Percentiles rank a stretch among this genome's conserved stretches.
phyloP scores from a whole-genome alignment of 1,140 invertebrate species.

The Bombus waltoni region DNA sequence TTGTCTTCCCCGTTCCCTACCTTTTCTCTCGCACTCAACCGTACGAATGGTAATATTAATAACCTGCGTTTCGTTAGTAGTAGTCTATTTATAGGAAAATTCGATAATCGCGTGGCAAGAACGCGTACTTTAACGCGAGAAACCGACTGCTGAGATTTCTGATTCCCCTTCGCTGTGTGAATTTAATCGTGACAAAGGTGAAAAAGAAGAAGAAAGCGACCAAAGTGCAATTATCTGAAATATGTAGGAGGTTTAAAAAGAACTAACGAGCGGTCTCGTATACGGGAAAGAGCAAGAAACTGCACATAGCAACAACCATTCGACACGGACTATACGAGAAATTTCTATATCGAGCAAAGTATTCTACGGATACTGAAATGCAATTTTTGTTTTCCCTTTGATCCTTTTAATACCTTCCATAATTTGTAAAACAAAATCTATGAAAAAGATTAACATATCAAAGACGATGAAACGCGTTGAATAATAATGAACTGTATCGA shows the following conservation, averaged over 20 bases:
- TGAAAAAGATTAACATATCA: constrained; percentile 20
- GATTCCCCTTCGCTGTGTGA: not conserved
- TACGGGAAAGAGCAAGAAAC: constrained; percentile 7
- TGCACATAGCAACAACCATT: constrained; percentile 29
- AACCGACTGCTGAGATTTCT: not conserved
- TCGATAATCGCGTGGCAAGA: constrained; percentile 29
- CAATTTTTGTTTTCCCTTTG: not conserved
- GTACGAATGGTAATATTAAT: constrained; percentile 23
- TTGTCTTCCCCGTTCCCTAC: not conserved
- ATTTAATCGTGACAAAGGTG: constrained; percentile 9
- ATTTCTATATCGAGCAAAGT: not conserved
- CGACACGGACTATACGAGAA: not conserved
- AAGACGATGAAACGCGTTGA: constrained; percentile 1
- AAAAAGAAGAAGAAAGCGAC: not conserved
- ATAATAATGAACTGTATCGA: not conserved
- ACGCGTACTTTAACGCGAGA: not conserved
- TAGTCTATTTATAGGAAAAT: constrained; percentile 29
- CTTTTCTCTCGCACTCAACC: not conserved
- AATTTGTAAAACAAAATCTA: not conserved
- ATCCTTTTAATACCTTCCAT: not conserved
- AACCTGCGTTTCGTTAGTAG: constrained; percentile 17
- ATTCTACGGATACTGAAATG: not conserved
- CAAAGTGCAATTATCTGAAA: not conserved
- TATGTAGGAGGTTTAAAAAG: not conserved
- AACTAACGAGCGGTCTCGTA: not conserved